These are phyloP conservation scores for Chymomyza caudatula DNA, from an alignment of 2,888 invertebrate genomes.

Conservation along the genomic window DNA sequence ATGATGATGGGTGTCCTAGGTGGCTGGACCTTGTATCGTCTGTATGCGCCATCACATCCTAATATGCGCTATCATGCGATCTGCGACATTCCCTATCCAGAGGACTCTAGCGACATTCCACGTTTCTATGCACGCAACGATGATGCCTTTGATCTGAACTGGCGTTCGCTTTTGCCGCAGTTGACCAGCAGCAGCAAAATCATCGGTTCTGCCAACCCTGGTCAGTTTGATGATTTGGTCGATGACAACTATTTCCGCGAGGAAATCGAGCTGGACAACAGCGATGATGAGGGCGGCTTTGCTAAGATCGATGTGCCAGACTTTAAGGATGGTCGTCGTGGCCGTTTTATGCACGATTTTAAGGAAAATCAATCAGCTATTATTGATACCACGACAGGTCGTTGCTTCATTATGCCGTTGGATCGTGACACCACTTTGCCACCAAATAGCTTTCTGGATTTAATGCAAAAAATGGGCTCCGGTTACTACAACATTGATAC, in stretches of 20 bases:
- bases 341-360: slow-evolving; percentile 96
- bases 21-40: slow-evolving; percentile 87
- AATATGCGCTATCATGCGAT: slow-evolving; percentile 77
- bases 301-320: slow-evolving; percentile 93
- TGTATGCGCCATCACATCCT: slow-evolving; percentile 82
- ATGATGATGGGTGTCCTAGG: slow-evolving; percentile 85
- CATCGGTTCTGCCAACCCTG: slow-evolving; percentile 24
- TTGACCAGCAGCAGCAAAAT: slow-evolving; percentile 22
- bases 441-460: slow-evolving; percentile 88
- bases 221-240: slow-evolving; percentile 44
- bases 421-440: slow-evolving; percentile 87
- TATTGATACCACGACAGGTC: slow-evolving; percentile 84
- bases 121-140: slow-evolving; percentile 70
- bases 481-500: slow-evolving; percentile 91
- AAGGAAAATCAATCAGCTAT: slow-evolving; percentile 86
- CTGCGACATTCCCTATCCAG: slow-evolving; percentile 77
- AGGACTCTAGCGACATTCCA: slow-evolving; percentile 63
- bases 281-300: slow-evolving; percentile 83
- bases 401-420: slow-evolving; percentile 95
- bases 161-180: slow-evolving; percentile 62
- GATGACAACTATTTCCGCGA: slow-evolving; percentile 83
- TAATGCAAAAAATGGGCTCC: slow-evolving; percentile 87
- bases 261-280: slow-evolving; percentile 87
- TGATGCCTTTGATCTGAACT: slow-evolving; percentile 71
- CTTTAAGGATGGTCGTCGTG: slow-evolving; percentile 88